Conservation (phyloP, 2,797 vertebrate species). For the Acanthornis magna region DNA sequence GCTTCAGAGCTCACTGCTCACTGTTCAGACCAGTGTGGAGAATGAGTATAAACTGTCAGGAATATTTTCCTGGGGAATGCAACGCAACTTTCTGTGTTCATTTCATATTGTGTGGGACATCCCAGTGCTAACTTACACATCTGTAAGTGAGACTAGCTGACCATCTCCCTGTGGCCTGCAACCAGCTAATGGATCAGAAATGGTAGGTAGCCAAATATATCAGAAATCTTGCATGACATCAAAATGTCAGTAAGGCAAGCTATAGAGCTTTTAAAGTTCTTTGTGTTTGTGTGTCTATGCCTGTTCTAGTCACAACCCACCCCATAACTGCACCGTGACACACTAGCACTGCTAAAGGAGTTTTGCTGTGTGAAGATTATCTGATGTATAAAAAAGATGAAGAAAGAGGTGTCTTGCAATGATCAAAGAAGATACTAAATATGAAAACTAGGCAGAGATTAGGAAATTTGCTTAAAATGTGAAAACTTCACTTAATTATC, state of each 20-base stretch:
- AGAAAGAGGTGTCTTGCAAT: not conserved
- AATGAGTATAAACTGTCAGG: not conserved
- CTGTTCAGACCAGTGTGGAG: not conserved
- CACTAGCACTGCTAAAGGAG: not conserved
- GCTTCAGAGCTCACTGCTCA: not conserved
- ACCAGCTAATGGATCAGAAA: not conserved
- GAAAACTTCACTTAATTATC: not conserved
- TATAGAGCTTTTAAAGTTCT: not conserved
- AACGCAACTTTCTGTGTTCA: not conserved
- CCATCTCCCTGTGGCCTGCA: not conserved
- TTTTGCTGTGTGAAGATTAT: not conserved
- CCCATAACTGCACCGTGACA: not conserved
- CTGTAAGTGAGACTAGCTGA: not conserved
- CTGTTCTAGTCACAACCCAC: not conserved
- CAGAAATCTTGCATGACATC: not conserved
- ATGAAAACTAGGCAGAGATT: not conserved
- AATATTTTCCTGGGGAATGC: not conserved
- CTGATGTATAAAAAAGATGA: not conserved
- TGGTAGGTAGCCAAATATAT: not conserved
- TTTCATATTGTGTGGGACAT: not conserved
- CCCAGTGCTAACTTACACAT: not conserved
- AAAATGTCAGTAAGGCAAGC: not conserved
- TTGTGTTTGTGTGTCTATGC: not conserved
- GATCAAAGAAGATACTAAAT: not conserved
- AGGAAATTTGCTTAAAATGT: not conserved